Base-by-base conservation (phyloP, 2,888 invertebrate species). In the Ormyrus labotus region DNA sequence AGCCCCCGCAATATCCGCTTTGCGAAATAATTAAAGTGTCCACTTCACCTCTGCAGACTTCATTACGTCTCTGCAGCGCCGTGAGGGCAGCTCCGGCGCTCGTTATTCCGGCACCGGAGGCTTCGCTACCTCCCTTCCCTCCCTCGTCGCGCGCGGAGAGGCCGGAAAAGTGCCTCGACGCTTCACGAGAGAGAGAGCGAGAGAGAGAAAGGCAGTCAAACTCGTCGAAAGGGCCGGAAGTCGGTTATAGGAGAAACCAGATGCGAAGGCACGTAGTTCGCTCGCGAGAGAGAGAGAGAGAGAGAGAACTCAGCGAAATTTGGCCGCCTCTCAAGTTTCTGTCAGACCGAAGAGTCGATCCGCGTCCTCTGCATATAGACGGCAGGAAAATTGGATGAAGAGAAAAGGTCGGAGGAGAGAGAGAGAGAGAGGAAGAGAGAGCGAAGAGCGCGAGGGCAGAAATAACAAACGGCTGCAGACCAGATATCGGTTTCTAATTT, bases 261-360 rank as follows among this genome's bases (percentile, higher is more conserved):
- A 69, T 11, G 6, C 11, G 34, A 13, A 58, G 34, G 34, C 34
- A 34, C 34, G 34, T 34, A 55, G 10, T 51, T 55, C 45, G 51
- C 9, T 10, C 4, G 53, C 8, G 6, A 13, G n/a, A n/a, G n/a
- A n/a, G 6, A 60, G 6, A 8, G 34, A 10, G 5, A 5, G 60
- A 61, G 6, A 7, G 34, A 19, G 19, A 19, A 19, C n/a, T 19
- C 61, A 19, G 61, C n/a, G 55, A 72, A 78, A 73, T 71, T 78
- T 78, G 60, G 61, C 72, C 63, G 61, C n/a, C 61, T 78, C 57
- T 78, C 78, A 78, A 78, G 19, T 78, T 67, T 78, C 71, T 10
- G 51, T 6, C 50, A 34, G 34, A 34, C 58, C 34, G 9, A 9
- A 19, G 19, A 50, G 48, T 10, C 10, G 53, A 34, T 34, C 34